Conservation (phyloP, 2,888 invertebrate species). For the Drosophila siamana region DNA sequence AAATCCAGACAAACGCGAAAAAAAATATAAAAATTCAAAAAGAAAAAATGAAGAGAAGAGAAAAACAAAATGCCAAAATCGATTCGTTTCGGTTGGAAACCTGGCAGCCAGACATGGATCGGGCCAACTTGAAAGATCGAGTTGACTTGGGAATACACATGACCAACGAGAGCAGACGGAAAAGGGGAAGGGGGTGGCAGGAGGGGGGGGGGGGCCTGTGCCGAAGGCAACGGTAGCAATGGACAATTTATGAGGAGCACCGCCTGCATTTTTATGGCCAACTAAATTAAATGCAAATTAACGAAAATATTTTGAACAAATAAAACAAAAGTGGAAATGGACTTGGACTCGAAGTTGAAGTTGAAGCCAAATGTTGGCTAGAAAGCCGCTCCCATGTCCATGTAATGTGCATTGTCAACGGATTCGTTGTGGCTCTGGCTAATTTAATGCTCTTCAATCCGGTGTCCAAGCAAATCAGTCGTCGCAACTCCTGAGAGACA, state of each 20-base stretch:
- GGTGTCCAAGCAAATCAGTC: conserved; percentile 24
- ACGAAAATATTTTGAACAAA: conserved; percentile 44
- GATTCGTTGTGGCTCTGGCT: conserved; percentile 38
- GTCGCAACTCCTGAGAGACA: not conserved
- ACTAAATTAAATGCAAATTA: conserved; percentile 73
- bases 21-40: conserved; percentile 9
- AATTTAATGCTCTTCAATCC: conserved; percentile 43
- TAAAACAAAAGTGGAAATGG: not conserved
- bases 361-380: conserved; percentile 6
- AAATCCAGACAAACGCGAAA: conserved; percentile 25
- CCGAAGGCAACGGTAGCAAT: conserved; percentile 66
- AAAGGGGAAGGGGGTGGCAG: not conserved
- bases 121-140: conserved; percentile 16
- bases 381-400: conserved; percentile 29
- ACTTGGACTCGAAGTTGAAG: too few relatives aligned
- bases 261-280: conserved; percentile 52
- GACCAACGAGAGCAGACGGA: not conserved
- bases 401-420: conserved; percentile 52
- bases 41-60: conserved; percentile 10
- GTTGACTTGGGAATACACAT: conserved; percentile 10
- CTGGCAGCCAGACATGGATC: conserved; percentile 33
- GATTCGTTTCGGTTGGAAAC: conserved; percentile 52
- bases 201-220: not conserved
- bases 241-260: conserved; percentile 57
- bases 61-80: conserved; percentile 64